Evolutionary conservation across 2,888 invertebrate species (phyloP).

Genomic region (Chrysomela aeneicollis): DNA sequence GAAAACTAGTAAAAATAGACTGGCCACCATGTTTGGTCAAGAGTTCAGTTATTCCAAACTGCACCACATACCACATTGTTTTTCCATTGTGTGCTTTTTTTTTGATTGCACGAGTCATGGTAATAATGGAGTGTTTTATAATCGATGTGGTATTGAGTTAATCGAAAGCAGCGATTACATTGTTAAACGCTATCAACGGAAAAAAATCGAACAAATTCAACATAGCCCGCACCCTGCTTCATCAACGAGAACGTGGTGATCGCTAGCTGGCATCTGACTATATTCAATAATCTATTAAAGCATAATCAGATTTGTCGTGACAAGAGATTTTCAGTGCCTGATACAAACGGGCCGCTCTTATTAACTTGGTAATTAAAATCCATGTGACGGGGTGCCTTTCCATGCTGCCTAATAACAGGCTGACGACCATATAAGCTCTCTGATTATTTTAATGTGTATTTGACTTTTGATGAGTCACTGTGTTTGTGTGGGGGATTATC

Average conservation of each 20-base stretch:
- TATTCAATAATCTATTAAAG: conserved; percentile 51
- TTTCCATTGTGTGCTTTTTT: no score
- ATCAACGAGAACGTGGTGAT: conserved; percentile 42
- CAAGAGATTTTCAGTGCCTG: conserved; percentile 42
- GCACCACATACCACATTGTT: no score
- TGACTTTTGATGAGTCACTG: conserved; percentile 29
- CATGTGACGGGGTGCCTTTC: conserved; percentile 23
- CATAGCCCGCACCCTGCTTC: conserved; percentile 13
- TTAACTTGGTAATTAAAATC: conserved; percentile 47
- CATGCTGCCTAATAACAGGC: conserved; percentile 27
- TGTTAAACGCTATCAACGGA: not conserved
- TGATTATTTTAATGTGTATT: conserved; percentile 26
- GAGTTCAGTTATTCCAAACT: no score
- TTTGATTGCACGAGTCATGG: no score
- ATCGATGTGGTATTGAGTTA: not conserved
- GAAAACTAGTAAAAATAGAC: no score
- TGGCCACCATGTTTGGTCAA: no score
- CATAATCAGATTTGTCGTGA: conserved; percentile 50
- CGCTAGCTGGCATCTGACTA: conserved; percentile 45
- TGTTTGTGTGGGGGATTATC: not conserved
- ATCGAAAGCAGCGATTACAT: no score
- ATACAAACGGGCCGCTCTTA: conserved; percentile 45
- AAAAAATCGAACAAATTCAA: not conserved
- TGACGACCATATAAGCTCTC: conserved; percentile 32
- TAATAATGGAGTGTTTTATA: no score